These are phyloP conservation scores for Eutolmus rufibarbis DNA, from an alignment of 2,888 invertebrate species.

Conservation along the genomic window DNA sequence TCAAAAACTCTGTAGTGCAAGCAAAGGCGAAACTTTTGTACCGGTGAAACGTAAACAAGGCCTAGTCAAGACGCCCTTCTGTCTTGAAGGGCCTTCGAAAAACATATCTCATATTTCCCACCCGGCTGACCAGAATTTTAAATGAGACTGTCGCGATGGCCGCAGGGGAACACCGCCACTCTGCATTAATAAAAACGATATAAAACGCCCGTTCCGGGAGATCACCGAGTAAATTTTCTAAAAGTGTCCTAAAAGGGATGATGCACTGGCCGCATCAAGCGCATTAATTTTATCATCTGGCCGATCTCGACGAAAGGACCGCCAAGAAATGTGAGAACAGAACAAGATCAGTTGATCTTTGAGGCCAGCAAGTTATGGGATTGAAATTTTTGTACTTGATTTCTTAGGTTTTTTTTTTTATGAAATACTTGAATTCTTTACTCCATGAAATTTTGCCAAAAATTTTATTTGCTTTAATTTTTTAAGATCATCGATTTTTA, in stretches of 20 bases:
- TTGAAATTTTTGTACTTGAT: not conserved
- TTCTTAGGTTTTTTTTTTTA: not conserved
- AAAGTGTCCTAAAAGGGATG: conserved; percentile 22
- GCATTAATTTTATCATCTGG: not conserved
- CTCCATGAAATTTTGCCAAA: too few relatives aligned
- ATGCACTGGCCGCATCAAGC: not conserved
- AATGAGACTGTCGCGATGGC: not conserved
- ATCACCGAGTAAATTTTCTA: conserved; percentile 30
- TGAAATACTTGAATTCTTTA: not conserved
- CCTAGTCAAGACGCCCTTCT: conserved; percentile 10
- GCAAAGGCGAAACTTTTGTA: not conserved
- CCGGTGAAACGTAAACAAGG: conserved; percentile 1
- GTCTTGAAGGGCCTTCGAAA: not conserved
- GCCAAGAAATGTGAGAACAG: not conserved
- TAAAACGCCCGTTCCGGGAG: conserved; percentile 30
- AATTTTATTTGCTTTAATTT: too few relatives aligned
- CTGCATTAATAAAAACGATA: conserved; percentile 17
- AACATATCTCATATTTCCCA: conserved; percentile 30
- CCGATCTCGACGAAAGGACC: not conserved
- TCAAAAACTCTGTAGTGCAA: not conserved
- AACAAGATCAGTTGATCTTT: not conserved
- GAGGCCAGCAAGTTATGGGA: not conserved
- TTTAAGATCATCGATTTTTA: not conserved
- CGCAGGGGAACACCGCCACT: not conserved
- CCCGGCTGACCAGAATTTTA: conserved; percentile 20